phyloP scores from a whole-genome alignment of 2,113 vertebrate genomes.

The Bubo scandiacus region DNA sequence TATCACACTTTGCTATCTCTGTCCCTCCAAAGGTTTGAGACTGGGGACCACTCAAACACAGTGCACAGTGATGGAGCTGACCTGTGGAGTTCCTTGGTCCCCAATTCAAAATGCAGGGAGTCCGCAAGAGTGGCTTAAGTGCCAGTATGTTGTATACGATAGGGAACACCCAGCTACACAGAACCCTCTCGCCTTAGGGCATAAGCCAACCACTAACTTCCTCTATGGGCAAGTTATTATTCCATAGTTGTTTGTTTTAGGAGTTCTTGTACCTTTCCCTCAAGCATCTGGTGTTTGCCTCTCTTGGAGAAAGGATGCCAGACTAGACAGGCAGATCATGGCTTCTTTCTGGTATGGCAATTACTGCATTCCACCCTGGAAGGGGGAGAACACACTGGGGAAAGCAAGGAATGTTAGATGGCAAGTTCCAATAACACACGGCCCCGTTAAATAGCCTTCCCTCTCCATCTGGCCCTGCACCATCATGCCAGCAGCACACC shows the following conservation, averaged over 20 bases:
- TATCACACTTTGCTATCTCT: background rate
- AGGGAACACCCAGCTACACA: background rate
- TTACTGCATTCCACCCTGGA: slow-evolving; percentile 56
- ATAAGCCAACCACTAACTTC: slow-evolving; percentile 47
- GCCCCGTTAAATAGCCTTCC: background rate
- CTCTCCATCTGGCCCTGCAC: background rate
- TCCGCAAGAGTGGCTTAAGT: background rate
- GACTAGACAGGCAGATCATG: slow-evolving; percentile 47
- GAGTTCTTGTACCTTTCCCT: slow-evolving; percentile 31
- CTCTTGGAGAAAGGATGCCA: slow-evolving; percentile 46
- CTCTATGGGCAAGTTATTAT: slow-evolving; percentile 20
- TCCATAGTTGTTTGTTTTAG: slow-evolving; percentile 51
- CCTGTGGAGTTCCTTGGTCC: background rate
- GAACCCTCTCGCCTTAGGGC: background rate
- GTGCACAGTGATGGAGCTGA: background rate
- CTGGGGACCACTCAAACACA: background rate
- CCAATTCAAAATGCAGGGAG: background rate
- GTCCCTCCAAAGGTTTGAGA: background rate
- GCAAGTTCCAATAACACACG: slow-evolving; percentile 43
- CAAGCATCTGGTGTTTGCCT: slow-evolving; percentile 53
- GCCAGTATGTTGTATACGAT: background rate
- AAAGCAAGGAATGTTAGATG: slow-evolving; percentile 25
- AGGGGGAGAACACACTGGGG: slow-evolving; percentile 46
- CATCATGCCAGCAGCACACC: background rate
- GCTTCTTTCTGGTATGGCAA: slow-evolving; percentile 60